Evolutionary conservation across 2,888 invertebrate genomes (phyloP).

Genomic region (Pandemis corylana): DNA sequence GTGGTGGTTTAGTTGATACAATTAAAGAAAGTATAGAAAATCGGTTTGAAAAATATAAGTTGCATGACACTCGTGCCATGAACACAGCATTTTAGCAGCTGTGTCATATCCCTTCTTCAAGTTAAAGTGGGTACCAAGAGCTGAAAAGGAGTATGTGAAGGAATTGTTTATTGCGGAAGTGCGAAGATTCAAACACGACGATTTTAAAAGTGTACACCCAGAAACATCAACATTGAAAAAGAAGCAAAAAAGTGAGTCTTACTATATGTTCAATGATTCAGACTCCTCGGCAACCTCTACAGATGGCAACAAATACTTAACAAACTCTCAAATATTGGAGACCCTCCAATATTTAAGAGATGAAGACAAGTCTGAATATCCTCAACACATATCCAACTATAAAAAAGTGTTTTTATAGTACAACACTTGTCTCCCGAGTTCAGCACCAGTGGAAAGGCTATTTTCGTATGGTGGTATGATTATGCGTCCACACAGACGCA

Average conservation of each 20-base stretch:
- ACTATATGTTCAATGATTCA: constrained; percentile 19
- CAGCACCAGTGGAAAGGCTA: not conserved
- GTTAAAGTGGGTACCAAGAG: constrained; percentile 37
- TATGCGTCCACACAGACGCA: not conserved
- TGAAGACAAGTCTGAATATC: not conserved
- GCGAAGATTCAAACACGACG: constrained; percentile 24
- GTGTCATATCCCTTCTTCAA: constrained; percentile 40
- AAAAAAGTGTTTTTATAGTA: not conserved
- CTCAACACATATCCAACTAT: not conserved
- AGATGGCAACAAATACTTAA: not conserved
- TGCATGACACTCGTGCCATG: constrained; percentile 19
- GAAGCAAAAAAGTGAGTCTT: constrained; percentile 13
- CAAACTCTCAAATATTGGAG: not conserved
- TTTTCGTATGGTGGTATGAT: constrained; percentile 4
- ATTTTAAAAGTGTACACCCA: not conserved
- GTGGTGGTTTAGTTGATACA: not conserved
- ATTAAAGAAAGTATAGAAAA: not conserved
- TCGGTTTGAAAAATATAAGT: not conserved
- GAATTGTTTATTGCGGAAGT: constrained; percentile 26
- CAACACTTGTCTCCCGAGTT: not conserved
- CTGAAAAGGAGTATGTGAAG: constrained; percentile 34
- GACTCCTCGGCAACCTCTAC: constrained; percentile 1
- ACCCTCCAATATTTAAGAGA: constrained; percentile 4
- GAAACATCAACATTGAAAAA: constrained; percentile 5
- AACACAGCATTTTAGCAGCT: constrained; percentile 38